phyloP scores from a whole-genome alignment of 2,888 invertebrate species.

The Andrena fulva region DNA sequence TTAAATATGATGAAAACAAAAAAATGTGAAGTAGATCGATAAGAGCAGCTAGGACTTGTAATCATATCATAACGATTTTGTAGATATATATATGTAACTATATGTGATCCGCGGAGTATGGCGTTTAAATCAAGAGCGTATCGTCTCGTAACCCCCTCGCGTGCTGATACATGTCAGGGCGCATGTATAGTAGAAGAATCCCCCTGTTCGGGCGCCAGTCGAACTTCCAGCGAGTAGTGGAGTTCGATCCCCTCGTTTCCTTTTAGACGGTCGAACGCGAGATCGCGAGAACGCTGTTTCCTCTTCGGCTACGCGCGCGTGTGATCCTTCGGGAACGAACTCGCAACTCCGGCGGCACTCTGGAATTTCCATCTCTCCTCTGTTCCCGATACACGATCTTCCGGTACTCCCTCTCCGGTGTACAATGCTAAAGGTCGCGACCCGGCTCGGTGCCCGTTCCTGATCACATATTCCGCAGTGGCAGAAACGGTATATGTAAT shows the following conservation, averaged over 20 bases:
- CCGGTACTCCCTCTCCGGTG: not conserved
- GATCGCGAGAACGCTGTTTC: constrained; percentile 13
- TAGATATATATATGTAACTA: constrained; percentile 70
- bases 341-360: not conserved
- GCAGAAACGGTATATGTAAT: not conserved
- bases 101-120: constrained; percentile 59
- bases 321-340: constrained; percentile 45
- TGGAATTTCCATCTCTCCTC: not conserved
- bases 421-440: too few relatives aligned
- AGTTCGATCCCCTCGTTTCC: constrained; percentile 9
- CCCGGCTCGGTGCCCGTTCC: constrained; percentile 36
- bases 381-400: not conserved
- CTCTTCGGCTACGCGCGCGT: not conserved
- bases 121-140: constrained; percentile 66
- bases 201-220: constrained; percentile 5
- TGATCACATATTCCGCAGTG: constrained; percentile 24
- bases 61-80: constrained; percentile 78
- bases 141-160: constrained; percentile 44
- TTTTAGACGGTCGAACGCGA: not conserved
- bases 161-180: constrained; percentile 19
- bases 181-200: constrained; percentile 7
- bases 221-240: not conserved
- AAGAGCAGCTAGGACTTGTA: constrained; percentile 75
- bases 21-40: constrained; percentile 50
- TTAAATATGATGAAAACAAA: constrained; percentile 41